These are phyloP conservation scores for Electrona antarctica DNA, from an alignment of 2,113 vertebrate genomes.

Conservation along the genomic window DNA sequence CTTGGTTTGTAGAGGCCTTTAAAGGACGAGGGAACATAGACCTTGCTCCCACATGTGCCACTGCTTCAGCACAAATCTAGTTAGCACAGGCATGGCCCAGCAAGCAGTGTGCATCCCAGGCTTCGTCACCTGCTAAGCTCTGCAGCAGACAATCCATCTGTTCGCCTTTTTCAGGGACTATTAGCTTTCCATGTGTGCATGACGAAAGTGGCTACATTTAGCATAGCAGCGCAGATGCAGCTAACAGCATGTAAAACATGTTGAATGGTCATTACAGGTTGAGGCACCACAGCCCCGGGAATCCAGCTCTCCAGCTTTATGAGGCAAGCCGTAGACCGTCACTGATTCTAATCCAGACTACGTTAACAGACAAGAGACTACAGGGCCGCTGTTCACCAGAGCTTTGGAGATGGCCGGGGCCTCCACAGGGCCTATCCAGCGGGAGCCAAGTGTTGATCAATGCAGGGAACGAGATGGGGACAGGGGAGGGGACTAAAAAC, in stretches of 20 bases:
- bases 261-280: no score
- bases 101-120: no score
- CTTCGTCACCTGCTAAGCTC: no score
- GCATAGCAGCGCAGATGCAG: neutral
- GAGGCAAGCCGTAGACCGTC: slow-evolving; percentile 32
- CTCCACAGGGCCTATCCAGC: slow-evolving; percentile 34
- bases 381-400: slow-evolving; percentile 29
- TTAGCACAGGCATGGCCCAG: no score
- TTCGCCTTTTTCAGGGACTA: neutral
- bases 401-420: slow-evolving; percentile 9
- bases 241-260: neutral
- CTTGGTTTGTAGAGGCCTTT: no score
- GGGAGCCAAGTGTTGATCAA: slow-evolving; percentile 76
- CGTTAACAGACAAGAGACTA: slow-evolving; percentile 42
- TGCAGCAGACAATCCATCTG: neutral
- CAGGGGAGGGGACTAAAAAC: slow-evolving; percentile 51
- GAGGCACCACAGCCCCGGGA: neutral
- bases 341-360: slow-evolving; percentile 37
- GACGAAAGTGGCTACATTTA: neutral
- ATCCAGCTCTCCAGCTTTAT: neutral
- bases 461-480: slow-evolving; percentile 50
- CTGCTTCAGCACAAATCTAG: no score
- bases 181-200: neutral
- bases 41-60: no score
- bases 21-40: no score